Evolutionary conservation across 2,888 invertebrate species (phyloP).

Genomic region (Pasiphila rectangulata): DNA sequence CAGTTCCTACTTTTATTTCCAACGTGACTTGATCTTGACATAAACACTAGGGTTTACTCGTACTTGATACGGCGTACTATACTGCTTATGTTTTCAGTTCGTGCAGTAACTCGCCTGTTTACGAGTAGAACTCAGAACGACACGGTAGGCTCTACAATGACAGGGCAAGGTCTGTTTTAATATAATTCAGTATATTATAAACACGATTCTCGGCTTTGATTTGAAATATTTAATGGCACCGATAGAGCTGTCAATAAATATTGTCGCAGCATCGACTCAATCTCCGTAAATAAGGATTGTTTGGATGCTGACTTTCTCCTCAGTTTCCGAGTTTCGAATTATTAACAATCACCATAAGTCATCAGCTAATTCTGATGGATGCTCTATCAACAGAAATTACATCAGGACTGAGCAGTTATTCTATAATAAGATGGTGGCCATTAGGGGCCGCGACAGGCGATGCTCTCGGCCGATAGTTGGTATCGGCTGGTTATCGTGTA

Average conservation of each 20-base stretch:
- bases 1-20: conserved; percentile 25
- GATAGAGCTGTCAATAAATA: neutral
- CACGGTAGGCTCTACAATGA: neutral
- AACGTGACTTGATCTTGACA: conserved; percentile 25
- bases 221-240: neutral
- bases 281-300: conserved; percentile 1
- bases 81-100: neutral
- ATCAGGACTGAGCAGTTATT: neutral
- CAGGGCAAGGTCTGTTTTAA: neutral
- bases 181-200: neutral
- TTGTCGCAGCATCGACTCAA: neutral
- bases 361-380: conserved; percentile 2
- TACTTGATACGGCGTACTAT: neutral
- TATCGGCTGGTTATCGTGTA: conserved; percentile 1
- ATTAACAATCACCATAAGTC: conserved; percentile 5
- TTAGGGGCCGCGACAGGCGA: neutral
- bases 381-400: neutral
- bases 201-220: neutral
- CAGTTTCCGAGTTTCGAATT: neutral
- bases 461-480: conserved; percentile 4
- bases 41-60: conserved; percentile 20
- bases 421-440: neutral
- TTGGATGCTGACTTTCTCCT: neutral
- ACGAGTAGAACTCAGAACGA: too few species aligned
- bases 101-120: conserved; percentile 1